phyloP scores from a whole-genome alignment of 2,113 vertebrate species.

The Noturus placidus region DNA sequence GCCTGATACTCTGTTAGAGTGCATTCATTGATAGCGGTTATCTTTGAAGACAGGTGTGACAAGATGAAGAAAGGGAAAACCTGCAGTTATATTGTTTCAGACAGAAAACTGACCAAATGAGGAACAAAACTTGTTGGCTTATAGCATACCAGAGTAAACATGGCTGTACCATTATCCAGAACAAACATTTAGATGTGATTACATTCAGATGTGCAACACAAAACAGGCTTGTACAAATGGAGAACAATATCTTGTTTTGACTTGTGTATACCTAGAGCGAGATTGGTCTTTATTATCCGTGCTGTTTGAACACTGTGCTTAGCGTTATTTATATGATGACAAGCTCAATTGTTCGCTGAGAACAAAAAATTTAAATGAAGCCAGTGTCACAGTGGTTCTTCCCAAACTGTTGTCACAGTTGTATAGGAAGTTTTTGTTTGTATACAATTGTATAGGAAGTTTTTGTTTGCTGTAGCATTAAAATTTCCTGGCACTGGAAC shows the following conservation, averaged over 20 bases:
- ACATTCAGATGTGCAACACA: neutral
- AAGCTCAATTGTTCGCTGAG: neutral
- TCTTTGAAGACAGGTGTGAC: neutral
- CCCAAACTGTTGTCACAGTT: no score
- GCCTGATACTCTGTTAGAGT: neutral
- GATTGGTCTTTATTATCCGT: neutral
- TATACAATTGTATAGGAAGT: no score
- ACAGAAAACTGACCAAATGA: neutral
- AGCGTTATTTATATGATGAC: neutral
- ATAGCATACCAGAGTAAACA: neutral
- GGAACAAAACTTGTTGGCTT: neutral
- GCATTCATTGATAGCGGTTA: neutral
- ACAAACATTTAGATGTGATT: neutral
- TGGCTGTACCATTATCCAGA: neutral
- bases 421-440: no score
- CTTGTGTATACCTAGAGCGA: neutral
- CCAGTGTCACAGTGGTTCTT: no score
- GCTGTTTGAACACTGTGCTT: neutral
- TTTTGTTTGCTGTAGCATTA: no score
- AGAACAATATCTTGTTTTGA: neutral
- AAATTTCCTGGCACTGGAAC: no score
- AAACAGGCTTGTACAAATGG: neutral
- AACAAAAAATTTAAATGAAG: neutral
- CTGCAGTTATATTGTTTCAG: neutral
- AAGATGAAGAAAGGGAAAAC: neutral